Conservation (phyloP, 37 sponge, comb jelly and placozoan genomes). For the Lycopodina hypogea region DNA sequence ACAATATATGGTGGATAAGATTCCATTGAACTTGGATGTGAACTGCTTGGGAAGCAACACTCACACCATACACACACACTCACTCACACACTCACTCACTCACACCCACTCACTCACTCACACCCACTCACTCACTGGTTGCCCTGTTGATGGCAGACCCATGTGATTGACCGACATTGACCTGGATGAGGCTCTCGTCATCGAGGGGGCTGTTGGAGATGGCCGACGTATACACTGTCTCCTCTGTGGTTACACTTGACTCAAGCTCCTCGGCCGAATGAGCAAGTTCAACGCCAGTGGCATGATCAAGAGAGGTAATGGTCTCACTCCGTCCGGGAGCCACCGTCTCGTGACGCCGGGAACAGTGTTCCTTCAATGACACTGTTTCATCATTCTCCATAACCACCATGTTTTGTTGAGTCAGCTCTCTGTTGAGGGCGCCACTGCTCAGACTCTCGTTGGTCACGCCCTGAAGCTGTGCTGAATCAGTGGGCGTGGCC, state of each 20-base stretch:
- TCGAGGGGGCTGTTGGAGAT: not conserved
- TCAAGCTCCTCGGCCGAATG: conserved; percentile 1
- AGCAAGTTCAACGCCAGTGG: conserved; percentile 14
- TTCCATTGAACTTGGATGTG: too few relatives aligned
- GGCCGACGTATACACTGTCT: conserved; percentile 32
- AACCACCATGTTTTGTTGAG: too few relatives aligned
- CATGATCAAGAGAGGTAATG: not conserved
- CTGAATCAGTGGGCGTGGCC: not conserved
- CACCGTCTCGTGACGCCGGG: not conserved
- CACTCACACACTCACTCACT: too few relatives aligned
- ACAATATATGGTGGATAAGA: too few relatives aligned
- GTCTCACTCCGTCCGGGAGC: not conserved
- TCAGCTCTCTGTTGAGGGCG: too few relatives aligned
- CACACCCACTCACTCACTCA: too few relatives aligned
- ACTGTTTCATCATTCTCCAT: not conserved
- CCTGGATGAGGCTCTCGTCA: conserved; percentile 12
- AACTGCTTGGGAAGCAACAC: too few relatives aligned
- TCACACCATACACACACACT: too few relatives aligned
- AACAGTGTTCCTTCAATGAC: not conserved
- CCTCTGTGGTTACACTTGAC: conserved; percentile 6
- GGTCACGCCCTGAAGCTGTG: not conserved
- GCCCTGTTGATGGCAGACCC: not conserved
- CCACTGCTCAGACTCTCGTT: too few relatives aligned
- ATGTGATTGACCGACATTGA: not conserved
- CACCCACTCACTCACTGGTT: not conserved